Conservation (phyloP, 2,797 vertebrate genomes). For the Enteromius fasciolatus region DNA sequence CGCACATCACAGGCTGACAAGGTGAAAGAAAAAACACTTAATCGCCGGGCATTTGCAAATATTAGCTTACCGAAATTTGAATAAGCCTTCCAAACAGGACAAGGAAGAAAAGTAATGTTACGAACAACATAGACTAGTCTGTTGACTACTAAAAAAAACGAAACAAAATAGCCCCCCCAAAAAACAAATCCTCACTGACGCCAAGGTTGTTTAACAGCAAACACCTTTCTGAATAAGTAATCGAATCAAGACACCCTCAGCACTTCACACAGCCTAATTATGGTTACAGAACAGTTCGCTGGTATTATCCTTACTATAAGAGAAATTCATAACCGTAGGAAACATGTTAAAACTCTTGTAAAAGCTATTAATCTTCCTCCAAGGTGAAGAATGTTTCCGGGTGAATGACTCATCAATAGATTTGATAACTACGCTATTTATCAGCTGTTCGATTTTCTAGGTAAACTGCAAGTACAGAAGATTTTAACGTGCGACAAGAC, state of each 20-base stretch:
- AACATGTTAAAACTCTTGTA: neutral
- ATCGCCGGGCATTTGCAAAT: slow-evolving; percentile 36
- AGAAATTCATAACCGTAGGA: neutral
- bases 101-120: neutral
- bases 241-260: neutral
- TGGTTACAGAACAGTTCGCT: neutral
- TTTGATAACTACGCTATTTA: neutral
- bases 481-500: neutral
- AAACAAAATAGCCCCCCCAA: too few species aligned
- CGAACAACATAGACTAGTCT: neutral
- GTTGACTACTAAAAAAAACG: neutral
- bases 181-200: neutral
- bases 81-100: neutral
- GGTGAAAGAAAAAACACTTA: slow-evolving; percentile 13
- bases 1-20: neutral
- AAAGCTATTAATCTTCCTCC: neutral
- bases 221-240: neutral
- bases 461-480: neutral
- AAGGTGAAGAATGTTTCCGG: neutral
- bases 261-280: neutral
- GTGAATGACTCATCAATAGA: neutral
- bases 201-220: neutral
- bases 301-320: neutral
- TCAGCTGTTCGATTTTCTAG: neutral
- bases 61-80: slow-evolving; percentile 30